These are phyloP conservation scores for Trypoxylus dichotomus DNA, from an alignment of 1,140 invertebrate genomes.

Conservation along the genomic window DNA sequence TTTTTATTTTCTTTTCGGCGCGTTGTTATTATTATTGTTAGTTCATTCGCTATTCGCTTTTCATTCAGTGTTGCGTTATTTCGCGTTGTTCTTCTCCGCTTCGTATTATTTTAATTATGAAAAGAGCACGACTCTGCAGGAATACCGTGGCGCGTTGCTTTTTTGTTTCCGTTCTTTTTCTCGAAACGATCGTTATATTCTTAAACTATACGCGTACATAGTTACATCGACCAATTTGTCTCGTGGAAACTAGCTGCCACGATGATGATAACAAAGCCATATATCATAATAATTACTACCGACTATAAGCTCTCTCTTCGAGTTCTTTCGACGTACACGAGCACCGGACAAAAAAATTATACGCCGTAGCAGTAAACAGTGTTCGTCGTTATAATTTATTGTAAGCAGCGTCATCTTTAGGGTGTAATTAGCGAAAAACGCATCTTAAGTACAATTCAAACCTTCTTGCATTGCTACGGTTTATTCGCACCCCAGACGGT, in stretches of 20 bases:
- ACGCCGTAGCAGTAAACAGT: no score
- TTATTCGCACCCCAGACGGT: no score
- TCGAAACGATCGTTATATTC: no score
- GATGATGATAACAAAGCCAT: conserved; percentile 18
- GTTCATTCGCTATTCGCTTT: not conserved
- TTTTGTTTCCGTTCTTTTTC: not conserved
- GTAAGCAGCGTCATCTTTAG: no score
- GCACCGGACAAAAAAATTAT: no score
- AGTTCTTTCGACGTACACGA: not conserved
- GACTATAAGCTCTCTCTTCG: not conserved
- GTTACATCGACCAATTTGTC: not conserved
- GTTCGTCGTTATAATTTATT: no score
- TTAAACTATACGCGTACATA: no score
- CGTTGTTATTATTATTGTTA: no score
- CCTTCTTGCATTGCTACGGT: no score
- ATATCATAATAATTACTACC: conserved; percentile 25
- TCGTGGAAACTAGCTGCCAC: conserved; percentile 7
- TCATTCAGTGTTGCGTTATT: not conserved
- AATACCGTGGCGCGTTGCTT: not conserved
- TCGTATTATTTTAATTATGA: not conserved
- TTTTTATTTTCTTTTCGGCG: no score
- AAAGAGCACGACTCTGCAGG: not conserved
- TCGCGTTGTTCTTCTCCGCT: not conserved
- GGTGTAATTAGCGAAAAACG: no score
- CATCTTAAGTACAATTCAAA: no score